Evolutionary conservation across 1,140 invertebrate species (phyloP).

Genomic region (Mylabris phalerata): DNA sequence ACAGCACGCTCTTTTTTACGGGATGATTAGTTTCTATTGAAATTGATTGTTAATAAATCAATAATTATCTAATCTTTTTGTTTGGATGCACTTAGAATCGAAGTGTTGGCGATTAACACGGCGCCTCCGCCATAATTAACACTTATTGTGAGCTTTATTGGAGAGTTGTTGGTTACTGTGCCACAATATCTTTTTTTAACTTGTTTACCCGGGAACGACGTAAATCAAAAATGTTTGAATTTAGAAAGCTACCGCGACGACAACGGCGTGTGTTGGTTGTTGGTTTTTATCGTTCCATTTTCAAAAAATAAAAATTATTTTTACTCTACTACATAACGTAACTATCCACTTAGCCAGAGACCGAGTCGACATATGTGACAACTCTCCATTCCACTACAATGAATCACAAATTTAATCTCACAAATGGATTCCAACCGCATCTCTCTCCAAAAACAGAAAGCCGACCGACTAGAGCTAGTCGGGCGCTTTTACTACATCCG

Average conservation of each 20-base stretch:
- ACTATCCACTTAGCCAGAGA: conserved; percentile 42
- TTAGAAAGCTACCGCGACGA: neutral
- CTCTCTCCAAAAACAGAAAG: conserved; percentile 11
- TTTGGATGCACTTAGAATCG: no score
- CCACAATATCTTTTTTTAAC: no score
- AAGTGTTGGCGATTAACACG: no score
- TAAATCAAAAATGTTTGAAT: conserved; percentile 25
- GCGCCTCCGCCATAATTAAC: no score
- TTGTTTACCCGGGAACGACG: neutral
- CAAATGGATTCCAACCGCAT: conserved; percentile 46
- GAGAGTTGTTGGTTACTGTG: no score
- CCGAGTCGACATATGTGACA: conserved; percentile 49
- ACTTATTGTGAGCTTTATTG: no score
- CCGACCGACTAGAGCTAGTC: conserved; percentile 6
- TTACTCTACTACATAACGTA: conserved; percentile 36
- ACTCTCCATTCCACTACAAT: conserved; percentile 47
- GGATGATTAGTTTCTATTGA: neutral
- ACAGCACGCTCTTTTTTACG: conserved; percentile 9
- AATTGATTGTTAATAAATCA: conserved; percentile 30
- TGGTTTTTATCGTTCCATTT: conserved; percentile 20
- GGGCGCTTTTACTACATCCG: neutral
- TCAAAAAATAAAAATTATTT: conserved; percentile 32
- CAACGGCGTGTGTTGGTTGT: conserved; percentile 17
- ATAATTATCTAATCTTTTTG: conserved; percentile 38
- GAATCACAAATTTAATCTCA: conserved; percentile 49